These are phyloP conservation scores for Coleophora deauratella DNA, from an alignment of 2,888 invertebrate species.

Conservation along the genomic window DNA sequence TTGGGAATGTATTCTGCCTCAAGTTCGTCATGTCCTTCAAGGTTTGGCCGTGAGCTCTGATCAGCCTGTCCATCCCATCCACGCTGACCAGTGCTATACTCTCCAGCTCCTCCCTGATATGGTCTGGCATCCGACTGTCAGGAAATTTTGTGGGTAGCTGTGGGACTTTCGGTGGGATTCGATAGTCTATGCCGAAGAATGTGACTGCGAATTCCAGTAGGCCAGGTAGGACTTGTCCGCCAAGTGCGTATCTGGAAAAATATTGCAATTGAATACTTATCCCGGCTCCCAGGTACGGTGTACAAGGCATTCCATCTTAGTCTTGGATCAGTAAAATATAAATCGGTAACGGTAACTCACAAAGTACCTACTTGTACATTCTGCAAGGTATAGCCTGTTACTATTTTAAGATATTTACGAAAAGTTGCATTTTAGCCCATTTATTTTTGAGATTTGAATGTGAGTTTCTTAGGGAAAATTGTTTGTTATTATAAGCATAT, in stretches of 20 bases:
- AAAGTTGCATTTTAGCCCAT: no score
- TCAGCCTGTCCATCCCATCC: constrained; percentile 87
- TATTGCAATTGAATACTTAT: not conserved
- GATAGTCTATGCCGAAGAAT: constrained; percentile 79
- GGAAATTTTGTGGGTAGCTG: constrained; percentile 78
- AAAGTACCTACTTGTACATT: no score
- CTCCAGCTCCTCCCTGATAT: constrained; percentile 74
- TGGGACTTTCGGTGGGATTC: constrained; percentile 51
- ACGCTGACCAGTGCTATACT: constrained; percentile 56
- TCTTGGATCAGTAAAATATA: no score
- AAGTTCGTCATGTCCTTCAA: constrained; percentile 89
- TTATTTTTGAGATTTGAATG: no score
- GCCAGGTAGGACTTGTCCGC: constrained; percentile 81
- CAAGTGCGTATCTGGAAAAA: constrained; percentile 83
- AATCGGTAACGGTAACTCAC: no score
- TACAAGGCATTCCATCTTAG: no score
- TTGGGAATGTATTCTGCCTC: constrained; percentile 80
- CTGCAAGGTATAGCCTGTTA: no score
- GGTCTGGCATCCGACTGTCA: constrained; percentile 75
- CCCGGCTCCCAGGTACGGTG: no score
- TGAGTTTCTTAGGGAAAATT: no score
- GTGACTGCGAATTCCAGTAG: constrained; percentile 87
- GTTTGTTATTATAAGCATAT: no score
- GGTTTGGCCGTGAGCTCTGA: constrained; percentile 95
- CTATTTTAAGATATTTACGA: no score